Conservation (phyloP, 2,113 vertebrate genomes). For the Columbina picui region DNA sequence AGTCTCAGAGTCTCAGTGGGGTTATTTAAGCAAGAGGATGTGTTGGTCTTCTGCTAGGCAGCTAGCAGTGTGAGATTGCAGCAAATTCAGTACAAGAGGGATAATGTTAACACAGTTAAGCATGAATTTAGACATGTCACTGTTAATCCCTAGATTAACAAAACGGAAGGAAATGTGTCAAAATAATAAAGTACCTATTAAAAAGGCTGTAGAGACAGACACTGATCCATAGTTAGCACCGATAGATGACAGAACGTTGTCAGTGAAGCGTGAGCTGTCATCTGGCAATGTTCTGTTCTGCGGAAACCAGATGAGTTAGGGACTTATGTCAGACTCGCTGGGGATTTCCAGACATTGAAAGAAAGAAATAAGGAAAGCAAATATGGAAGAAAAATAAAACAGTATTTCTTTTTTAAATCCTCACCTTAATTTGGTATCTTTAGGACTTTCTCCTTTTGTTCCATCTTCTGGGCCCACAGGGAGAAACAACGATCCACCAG, state of each 20-base stretch:
- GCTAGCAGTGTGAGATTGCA: neutral
- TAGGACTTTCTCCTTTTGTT: neutral
- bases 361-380: neutral
- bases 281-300: neutral
- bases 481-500: neutral
- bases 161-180: constrained; percentile 36
- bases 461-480: neutral
- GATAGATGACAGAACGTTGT: neutral
- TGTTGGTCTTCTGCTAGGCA: neutral
- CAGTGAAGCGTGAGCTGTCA: neutral
- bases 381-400: neutral
- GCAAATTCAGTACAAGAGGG: neutral
- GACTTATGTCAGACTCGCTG: neutral
- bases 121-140: constrained; percentile 16
- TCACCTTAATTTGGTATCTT: neutral
- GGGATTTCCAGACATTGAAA: neutral
- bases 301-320: neutral
- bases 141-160: constrained; percentile 45
- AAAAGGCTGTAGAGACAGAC: constrained; percentile 33
- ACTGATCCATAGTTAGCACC: constrained; percentile 5
- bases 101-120: constrained; percentile 33
- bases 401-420: neutral
- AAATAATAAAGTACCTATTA: constrained; percentile 40
- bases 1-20: neutral
- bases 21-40: neutral